These are phyloP conservation scores for Agrotis puta DNA, from an alignment of 2,888 invertebrate species.

Conservation along the genomic window DNA sequence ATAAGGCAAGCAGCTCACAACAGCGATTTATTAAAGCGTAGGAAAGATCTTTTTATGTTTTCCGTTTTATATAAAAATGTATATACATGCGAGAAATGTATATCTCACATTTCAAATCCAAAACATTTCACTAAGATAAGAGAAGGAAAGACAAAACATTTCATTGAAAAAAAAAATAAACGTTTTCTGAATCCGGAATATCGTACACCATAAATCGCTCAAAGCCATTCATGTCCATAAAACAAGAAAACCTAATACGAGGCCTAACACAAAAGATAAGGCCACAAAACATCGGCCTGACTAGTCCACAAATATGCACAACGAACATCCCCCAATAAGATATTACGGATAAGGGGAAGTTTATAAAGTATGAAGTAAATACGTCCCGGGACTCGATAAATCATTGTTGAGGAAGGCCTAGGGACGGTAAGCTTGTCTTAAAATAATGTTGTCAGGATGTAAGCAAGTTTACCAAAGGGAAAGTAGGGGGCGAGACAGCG, in stretches of 20 bases:
- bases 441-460: slow-evolving; percentile 82
- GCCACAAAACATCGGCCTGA: slow-evolving; percentile 19
- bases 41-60: no score
- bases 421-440: slow-evolving; percentile 76
- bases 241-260: slow-evolving; percentile 19
- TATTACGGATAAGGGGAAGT: slow-evolving; percentile 52
- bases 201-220: background rate
- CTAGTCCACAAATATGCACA: slow-evolving; percentile 54
- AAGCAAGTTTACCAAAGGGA: slow-evolving; percentile 78
- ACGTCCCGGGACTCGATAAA: slow-evolving; percentile 82
- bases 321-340: slow-evolving; percentile 49
- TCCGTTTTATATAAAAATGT: background rate
- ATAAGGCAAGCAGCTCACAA: no score
- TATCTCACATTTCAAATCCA: background rate
- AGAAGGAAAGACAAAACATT: background rate
- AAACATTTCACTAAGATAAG: background rate
- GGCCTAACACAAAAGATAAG: slow-evolving; percentile 30
- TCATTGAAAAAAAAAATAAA: background rate
- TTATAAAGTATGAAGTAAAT: slow-evolving; percentile 74
- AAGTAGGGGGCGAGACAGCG: slow-evolving; percentile 59
- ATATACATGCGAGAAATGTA: background rate
- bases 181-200: background rate
- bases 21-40: no score
- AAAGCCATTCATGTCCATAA: slow-evolving; percentile 19
- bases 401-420: slow-evolving; percentile 81